Base-by-base conservation (phyloP, 2,888 invertebrate genomes). In the Eumerus sabulonum region DNA sequence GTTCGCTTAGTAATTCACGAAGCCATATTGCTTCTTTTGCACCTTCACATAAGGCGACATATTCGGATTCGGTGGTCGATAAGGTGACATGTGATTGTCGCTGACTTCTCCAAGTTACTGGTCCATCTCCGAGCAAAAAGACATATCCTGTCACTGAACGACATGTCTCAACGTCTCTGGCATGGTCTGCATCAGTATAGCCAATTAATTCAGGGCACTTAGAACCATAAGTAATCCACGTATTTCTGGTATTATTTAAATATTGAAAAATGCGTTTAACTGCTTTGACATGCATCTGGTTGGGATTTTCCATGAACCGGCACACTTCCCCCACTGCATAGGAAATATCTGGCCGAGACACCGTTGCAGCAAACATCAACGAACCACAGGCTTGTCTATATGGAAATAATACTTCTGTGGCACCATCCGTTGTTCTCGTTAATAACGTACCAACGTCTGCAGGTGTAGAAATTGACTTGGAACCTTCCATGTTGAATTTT, bases 61-160 rank as follows among this genome's bases (percentile, higher is more conserved):
- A 57, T 18, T 57, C 42, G 0, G 57, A 57, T 44, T 67, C 50
- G 0, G 66, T n/a, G n/a, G n/a, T n/a, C n/a, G n/a, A n/a, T n/a
- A n/a, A n/a, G n/a, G n/a, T n/a, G n/a, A n/a, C n/a, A 4, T 81
- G 74, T 56, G 82, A 53, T 19, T 64, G 45, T 9, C 53, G 36
- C 45, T 47, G 1, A 47, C 54, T 64, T n/a, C 27, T 45, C 64
- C 64, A 53, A n/a, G 64, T 38, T 13, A 64, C 16, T 36, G 50
- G 13, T 9, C 40, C 40, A 50, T 18, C 50, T 19, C 27, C 62
- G 40, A 62, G 38, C 18, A 40, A 38, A 54, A 83, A 82, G 9
- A 83, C 73, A 44, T 77, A 82, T 2, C 82, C 83, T 54, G 76
- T 67, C 1, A 36, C 45, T 36, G 45, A 54, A 9, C 53, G 44